These are phyloP conservation scores for Cyphomyrus plagiostoma DNA, from an alignment of 2,113 vertebrate species.

Conservation along the genomic window DNA sequence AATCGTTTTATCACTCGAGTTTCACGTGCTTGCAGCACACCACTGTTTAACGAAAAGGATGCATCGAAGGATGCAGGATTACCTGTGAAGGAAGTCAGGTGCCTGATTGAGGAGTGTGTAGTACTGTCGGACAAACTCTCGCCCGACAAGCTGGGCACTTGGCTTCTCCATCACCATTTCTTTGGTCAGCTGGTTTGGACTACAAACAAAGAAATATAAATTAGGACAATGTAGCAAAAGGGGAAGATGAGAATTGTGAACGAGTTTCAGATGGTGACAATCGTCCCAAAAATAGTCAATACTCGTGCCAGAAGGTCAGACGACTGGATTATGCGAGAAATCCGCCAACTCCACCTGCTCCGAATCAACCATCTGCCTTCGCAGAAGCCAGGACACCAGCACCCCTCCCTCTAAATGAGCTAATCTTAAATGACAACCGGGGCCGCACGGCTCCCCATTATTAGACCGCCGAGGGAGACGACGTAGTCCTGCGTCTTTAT, in stretches of 20 bases:
- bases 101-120: constrained; percentile 96
- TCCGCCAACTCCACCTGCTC: constrained; percentile 7
- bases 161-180: constrained; percentile 99
- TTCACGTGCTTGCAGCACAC: background rate
- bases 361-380: constrained; percentile 2
- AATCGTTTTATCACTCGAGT: background rate
- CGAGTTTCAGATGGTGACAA: background rate
- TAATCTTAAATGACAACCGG: background rate
- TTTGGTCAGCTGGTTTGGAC: constrained; percentile 84
- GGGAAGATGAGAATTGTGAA: too few relatives aligned
- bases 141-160: constrained; percentile 99
- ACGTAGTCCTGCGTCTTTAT: background rate
- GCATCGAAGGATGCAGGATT: constrained; percentile 7
- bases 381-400: background rate
- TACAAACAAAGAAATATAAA: constrained; percentile 32
- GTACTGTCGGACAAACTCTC: constrained; percentile 99
- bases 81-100: constrained; percentile 96
- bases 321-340: background rate
- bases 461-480: background rate
- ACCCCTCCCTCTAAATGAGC: background rate
- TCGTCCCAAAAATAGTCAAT: background rate
- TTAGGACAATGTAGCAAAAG: background rate
- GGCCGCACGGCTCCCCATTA: background rate
- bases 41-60: background rate
- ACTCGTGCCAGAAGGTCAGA: background rate